Evolutionary conservation across 1,140 invertebrate genomes (phyloP).

Genomic region (Ceratina australensis): DNA sequence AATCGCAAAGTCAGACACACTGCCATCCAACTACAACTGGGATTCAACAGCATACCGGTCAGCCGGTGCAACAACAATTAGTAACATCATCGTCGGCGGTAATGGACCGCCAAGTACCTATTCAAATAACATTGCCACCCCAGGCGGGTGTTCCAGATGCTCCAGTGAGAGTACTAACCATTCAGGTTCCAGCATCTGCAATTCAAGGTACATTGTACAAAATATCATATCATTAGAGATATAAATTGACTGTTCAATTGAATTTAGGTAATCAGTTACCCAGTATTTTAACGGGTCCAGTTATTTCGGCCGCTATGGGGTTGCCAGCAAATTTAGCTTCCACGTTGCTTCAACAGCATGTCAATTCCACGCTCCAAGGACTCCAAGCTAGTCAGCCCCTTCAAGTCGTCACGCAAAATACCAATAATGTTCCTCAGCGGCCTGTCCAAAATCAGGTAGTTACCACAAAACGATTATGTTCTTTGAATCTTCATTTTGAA

Average conservation of each 20-base stretch:
- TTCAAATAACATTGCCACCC: slow-evolving; percentile 86
- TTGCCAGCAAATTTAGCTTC: slow-evolving; percentile 88
- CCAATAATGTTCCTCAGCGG: slow-evolving; percentile 68
- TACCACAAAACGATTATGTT: background rate
- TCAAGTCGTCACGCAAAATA: slow-evolving; percentile 67
- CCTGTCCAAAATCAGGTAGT: slow-evolving; percentile 67
- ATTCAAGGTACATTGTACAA: slow-evolving; percentile 82
- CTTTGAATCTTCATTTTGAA: background rate
- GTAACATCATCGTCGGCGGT: slow-evolving; percentile 70
- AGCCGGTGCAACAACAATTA: slow-evolving; percentile 77
- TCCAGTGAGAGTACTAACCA: slow-evolving; percentile 86
- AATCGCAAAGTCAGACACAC: slow-evolving; percentile 68
- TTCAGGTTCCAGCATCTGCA: slow-evolving; percentile 91
- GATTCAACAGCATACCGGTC: slow-evolving; percentile 71
- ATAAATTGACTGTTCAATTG: slow-evolving; percentile 5
- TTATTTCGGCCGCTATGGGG: slow-evolving; percentile 92
- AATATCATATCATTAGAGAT: background rate
- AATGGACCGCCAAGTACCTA: slow-evolving; percentile 80
- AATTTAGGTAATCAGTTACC: slow-evolving; percentile 81
- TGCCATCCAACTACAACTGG: slow-evolving; percentile 64
- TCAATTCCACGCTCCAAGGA: slow-evolving; percentile 87
- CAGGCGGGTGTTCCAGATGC: slow-evolving; percentile 84
- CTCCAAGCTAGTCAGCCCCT: slow-evolving; percentile 72
- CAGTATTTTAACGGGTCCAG: slow-evolving; percentile 87
- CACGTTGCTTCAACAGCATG: slow-evolving; percentile 90